These are phyloP conservation scores for Dendrolimus kikuchii DNA, from an alignment of 1,140 invertebrate genomes.

Conservation along the genomic window DNA sequence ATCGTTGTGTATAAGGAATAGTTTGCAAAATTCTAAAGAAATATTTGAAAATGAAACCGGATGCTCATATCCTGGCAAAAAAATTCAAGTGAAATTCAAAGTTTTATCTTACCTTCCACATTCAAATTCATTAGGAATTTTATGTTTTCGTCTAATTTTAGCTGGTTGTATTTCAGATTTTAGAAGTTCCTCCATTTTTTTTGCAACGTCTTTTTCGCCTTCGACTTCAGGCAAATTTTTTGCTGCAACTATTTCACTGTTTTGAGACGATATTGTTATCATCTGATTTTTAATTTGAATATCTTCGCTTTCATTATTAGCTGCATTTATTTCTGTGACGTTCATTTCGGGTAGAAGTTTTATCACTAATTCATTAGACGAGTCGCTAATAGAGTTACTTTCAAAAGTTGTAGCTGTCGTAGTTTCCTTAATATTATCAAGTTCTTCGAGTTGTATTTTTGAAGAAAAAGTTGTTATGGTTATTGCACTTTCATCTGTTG, in stretches of 20 bases:
- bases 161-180: conserved; percentile 34
- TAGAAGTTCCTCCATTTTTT: conserved; percentile 28
- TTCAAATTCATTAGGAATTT: conserved; percentile 41
- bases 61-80: conserved; percentile 3
- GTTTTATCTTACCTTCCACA: conserved; percentile 44
- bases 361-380: conserved; percentile 3
- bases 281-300: conserved; percentile 1
- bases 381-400: no score
- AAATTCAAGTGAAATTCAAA: background rate
- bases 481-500: conserved; percentile 2
- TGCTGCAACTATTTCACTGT: background rate
- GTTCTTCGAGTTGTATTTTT: no score
- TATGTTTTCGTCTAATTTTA: conserved; percentile 40
- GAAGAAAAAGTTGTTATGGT: background rate
- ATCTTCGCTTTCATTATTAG: background rate
- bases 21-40: conserved; percentile 76
- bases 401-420: no score
- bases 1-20: conserved; percentile 74
- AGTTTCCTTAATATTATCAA: no score
- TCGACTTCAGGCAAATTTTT: conserved; percentile 14
- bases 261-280: background rate
- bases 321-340: no score
- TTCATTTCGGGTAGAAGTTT: background rate
- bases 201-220: conserved; percentile 15
- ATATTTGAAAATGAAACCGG: conserved; percentile 3